Conservation (phyloP, 2,888 invertebrate species). For the Ypsolopha scabrella region DNA sequence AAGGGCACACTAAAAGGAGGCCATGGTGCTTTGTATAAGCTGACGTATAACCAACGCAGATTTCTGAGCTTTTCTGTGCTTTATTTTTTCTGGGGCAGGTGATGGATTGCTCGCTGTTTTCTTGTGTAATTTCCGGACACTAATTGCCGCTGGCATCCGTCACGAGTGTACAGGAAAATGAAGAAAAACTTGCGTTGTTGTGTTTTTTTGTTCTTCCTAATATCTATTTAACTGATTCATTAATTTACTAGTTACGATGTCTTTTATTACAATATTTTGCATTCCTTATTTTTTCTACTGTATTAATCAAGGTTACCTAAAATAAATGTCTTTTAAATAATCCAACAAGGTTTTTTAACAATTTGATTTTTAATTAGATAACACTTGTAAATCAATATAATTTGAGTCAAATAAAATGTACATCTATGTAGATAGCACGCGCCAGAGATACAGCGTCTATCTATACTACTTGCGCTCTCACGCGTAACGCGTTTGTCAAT, state of each 20-base stretch:
- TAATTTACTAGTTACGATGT: background rate
- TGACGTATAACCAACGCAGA: constrained; percentile 7
- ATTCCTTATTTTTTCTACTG: too few species aligned
- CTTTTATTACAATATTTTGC: constrained; percentile 7
- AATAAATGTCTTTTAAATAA: too few species aligned
- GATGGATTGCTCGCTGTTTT: constrained; percentile 63
- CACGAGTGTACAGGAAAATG: constrained; percentile 36
- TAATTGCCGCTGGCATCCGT: constrained; percentile 64
- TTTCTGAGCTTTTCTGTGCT: constrained; percentile 46
- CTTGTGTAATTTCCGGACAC: constrained; percentile 66
- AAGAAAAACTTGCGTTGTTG: constrained; percentile 33
- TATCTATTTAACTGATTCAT: background rate
- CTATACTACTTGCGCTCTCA: too few species aligned
- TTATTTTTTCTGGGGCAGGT: constrained; percentile 58
- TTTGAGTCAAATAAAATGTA: too few species aligned
- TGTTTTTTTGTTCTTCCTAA: constrained; percentile 8
- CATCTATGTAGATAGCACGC: too few species aligned
- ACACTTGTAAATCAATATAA: too few species aligned
- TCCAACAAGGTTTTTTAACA: too few species aligned
- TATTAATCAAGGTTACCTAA: too few species aligned
- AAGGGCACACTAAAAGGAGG: too few species aligned
- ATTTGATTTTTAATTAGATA: too few species aligned
- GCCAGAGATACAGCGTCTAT: too few species aligned
- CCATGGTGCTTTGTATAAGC: constrained; percentile 33
- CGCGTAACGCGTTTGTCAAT: too few species aligned